phyloP scores from a whole-genome alignment of 2,797 vertebrate genomes.

The Antrozous pallidus region DNA sequence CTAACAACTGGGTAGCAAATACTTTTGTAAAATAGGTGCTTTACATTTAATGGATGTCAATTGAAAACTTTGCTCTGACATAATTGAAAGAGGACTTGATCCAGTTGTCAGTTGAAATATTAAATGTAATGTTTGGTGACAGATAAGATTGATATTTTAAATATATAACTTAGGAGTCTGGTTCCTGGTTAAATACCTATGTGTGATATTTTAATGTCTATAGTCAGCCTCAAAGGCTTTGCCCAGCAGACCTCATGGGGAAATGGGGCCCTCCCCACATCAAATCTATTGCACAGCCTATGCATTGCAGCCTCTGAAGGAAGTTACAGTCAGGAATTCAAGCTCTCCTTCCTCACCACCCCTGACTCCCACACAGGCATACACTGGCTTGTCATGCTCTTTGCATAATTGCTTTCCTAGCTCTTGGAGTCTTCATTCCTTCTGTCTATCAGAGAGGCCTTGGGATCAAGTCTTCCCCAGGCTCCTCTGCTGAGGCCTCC shows the following conservation, averaged over 20 bases:
- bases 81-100: background rate
- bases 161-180: background rate
- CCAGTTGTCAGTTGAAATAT: background rate
- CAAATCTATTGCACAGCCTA: background rate
- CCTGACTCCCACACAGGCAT: rapidly evolving
- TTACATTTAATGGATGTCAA: background rate
- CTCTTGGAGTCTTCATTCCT: background rate
- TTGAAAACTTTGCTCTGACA: background rate
- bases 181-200: background rate
- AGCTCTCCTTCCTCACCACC: background rate
- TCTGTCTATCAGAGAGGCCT: background rate
- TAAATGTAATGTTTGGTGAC: background rate
- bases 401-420: background rate
- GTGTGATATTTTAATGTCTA: background rate
- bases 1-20: background rate
- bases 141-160: background rate
- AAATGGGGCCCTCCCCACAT: background rate
- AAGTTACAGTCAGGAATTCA: background rate
- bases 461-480: background rate
- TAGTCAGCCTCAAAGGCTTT: background rate
- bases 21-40: background rate
- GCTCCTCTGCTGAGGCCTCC: background rate
- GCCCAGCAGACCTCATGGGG: background rate
- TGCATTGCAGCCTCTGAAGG: background rate
- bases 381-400: background rate